phyloP scores from a whole-genome alignment of 1,140 invertebrate species.

The Temnothorax nylanderi region DNA sequence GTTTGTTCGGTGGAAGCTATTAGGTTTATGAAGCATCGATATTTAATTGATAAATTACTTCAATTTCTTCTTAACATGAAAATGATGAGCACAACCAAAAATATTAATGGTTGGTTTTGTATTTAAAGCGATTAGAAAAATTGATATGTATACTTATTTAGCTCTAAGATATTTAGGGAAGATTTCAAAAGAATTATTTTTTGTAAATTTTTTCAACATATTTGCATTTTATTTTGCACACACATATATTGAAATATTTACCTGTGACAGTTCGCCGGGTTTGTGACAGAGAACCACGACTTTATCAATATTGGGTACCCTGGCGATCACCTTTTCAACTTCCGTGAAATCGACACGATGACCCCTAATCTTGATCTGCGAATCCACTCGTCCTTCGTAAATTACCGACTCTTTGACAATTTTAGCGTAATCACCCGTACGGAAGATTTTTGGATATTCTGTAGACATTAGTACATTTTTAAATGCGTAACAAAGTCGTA shows the following conservation, averaged over 20 bases:
- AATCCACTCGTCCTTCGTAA: constrained; percentile 94
- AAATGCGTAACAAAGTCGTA: background rate
- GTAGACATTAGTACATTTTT: background rate
- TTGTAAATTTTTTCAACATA: background rate
- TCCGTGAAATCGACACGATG: constrained; percentile 94
- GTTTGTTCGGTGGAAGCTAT: background rate
- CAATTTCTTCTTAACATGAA: constrained; percentile 89
- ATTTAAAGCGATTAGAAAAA: too few species aligned
- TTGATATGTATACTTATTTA: background rate
- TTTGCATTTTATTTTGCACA: too few species aligned
- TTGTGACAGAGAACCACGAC: constrained; percentile 92
- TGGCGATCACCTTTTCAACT: constrained; percentile 90
- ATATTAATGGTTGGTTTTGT: too few species aligned
- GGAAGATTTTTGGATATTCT: constrained; percentile 90
- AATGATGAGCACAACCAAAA: too few species aligned
- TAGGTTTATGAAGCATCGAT: background rate
- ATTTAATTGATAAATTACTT: too few species aligned
- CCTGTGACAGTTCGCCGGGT: constrained; percentile 89
- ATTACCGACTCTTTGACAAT: constrained; percentile 90
- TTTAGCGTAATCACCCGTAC: constrained; percentile 93
- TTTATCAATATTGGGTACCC: constrained; percentile 87
- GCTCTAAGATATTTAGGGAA: background rate
- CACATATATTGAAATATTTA: constrained; percentile 70
- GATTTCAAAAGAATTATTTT: background rate
- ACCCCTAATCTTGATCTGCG: constrained; percentile 94